Evolutionary conservation across 2,113 vertebrate genomes (phyloP).

Genomic region (Dinomys branickii): DNA sequence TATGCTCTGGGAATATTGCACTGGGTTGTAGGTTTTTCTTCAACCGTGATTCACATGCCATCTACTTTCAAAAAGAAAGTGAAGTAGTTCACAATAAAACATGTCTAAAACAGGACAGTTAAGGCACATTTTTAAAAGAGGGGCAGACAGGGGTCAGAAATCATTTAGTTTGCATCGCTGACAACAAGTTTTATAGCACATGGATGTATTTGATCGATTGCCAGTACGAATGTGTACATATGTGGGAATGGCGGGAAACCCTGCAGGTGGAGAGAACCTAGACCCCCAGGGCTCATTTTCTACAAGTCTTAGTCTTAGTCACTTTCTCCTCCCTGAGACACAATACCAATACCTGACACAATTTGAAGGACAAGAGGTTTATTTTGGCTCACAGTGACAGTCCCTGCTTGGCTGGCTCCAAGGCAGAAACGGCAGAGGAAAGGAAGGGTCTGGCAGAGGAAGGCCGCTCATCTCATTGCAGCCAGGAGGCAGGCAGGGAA

Average conservation of each 20-base stretch:
- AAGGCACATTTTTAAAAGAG: constrained; percentile 57
- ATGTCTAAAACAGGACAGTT: constrained; percentile 51
- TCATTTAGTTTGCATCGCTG: constrained; percentile 49
- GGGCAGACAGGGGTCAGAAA: constrained; percentile 55
- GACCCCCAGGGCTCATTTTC: background rate
- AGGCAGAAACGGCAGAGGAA: background rate
- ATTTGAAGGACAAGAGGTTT: background rate
- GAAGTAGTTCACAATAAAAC: constrained; percentile 61
- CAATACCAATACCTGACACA: background rate
- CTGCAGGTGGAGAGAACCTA: background rate
- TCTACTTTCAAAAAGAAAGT: constrained; percentile 51
- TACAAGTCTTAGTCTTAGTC: background rate
- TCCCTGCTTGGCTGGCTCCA: background rate
- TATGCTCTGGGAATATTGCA: background rate
- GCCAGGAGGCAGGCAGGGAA: background rate
- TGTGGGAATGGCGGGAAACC: background rate
- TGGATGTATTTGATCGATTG: constrained; percentile 44
- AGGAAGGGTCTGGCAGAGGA: background rate
- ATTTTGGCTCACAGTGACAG: background rate
- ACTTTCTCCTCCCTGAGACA: background rate
- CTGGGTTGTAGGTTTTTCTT: constrained; percentile 23
- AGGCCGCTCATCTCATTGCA: background rate
- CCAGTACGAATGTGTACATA: background rate
- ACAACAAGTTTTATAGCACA: constrained; percentile 52
- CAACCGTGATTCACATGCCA: constrained; percentile 39